Evolutionary conservation across 2,888 invertebrate genomes (phyloP), one percentile per base, ranked within the genome.

Genomic region (Mimachlamys varia): DNA sequence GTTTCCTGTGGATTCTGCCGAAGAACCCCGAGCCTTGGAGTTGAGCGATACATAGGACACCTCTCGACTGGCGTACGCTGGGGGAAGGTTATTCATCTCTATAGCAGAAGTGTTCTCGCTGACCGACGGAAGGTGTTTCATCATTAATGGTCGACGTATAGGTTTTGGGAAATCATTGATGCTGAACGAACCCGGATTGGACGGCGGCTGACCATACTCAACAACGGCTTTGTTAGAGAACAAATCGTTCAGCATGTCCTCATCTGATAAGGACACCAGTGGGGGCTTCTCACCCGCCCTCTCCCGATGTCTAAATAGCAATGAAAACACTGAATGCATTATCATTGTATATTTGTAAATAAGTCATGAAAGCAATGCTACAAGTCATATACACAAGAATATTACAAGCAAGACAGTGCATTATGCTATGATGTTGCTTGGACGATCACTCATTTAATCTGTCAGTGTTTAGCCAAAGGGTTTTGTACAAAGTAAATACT

Each of bases 121-220:
- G 33, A 76, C 76, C 76, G 76, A 27, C 12, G 76, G 76, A 0
- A 76, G 76, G 27, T 76, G 76, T 33, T 76, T 76, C 10, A 76
- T 15, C 76, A 76, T 76, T 27, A 76, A 76, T 76, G 76, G 76
- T 76, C 33, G 27, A 76, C 76, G 76, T 76, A 76, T 76, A 76
- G 76, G 76, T 76, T 17, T 76, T 27, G 76, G 76, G 22, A 76
- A 76, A 22, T 76, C 53, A 22, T 88, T 17, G 2, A 88, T 33
- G n/a, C 88, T 0, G 33, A 88, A 88, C 33, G 88, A 88, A 10
- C 88, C 88, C n/a, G 50, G 55, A 88, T 33, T 50, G 5, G 88
- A 88, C 27, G 88, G 88, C 33, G 88, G 88, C 27, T 88, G 50
- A 50, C 88, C 88, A 33, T 88, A 88, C 37, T 88, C 88, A 5